Conservation (phyloP, 2,888 invertebrate genomes). For the Clistopyga incitator region DNA sequence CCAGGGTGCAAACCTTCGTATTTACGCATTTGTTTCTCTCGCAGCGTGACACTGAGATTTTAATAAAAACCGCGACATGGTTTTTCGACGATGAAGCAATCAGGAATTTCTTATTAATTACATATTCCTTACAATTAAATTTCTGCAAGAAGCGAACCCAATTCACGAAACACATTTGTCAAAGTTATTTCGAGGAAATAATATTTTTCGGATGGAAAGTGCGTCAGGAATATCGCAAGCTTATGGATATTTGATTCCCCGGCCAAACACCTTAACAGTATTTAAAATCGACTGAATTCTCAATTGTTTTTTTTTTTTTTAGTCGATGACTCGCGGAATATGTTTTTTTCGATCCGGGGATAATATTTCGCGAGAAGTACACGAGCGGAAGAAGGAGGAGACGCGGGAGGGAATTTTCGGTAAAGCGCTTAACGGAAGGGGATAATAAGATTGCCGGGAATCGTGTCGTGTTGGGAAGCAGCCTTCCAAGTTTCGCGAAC, state of each 20-base stretch:
- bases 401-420: constrained; percentile 62
- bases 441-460: constrained; percentile 69
- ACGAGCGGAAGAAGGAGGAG: constrained; percentile 31
- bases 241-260: neutral
- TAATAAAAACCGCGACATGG: constrained; percentile 18
- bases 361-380: constrained; percentile 55
- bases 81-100: constrained; percentile 36
- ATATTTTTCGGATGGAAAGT: neutral
- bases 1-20: constrained; percentile 42
- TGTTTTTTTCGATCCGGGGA: constrained; percentile 44
- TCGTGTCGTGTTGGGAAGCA: constrained; percentile 54
- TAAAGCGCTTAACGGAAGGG: constrained; percentile 69
- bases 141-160: neutral
- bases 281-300: neutral
- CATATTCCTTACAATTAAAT: neutral
- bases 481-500: constrained; percentile 66
- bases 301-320: constrained; percentile 1
- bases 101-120: too few species aligned
- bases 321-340: constrained; percentile 7
- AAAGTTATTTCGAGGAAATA: neutral
- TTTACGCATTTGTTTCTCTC: constrained; percentile 39
- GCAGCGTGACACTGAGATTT: constrained; percentile 45
- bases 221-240: neutral
- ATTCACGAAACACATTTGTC: too few species aligned
- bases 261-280: neutral